Conservation (phyloP, 2,113 vertebrate genomes). For the Onychorhynchus coronatus region DNA sequence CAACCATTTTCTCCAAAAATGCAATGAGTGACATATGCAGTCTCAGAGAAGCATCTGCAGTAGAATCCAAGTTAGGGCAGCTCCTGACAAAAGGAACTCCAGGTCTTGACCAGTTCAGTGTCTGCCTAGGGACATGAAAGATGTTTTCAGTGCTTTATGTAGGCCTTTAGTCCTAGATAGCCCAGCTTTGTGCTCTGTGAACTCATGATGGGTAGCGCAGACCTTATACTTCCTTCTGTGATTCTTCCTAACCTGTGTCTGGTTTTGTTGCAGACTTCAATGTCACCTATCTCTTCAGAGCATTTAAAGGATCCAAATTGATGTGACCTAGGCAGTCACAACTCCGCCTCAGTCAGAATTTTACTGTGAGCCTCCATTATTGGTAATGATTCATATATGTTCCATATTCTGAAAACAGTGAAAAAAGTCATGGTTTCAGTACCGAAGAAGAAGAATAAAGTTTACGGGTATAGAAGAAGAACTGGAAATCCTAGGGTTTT, state of each 20-base stretch:
- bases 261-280: neutral
- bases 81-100: neutral
- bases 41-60: neutral
- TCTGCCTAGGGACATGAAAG: neutral
- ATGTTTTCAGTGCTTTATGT: neutral
- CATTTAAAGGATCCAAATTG: neutral
- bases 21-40: rapidly evolving
- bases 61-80: neutral
- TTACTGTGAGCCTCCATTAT: neutral
- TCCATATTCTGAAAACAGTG: neutral
- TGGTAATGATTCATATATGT: neutral
- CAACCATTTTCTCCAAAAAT: neutral
- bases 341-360: neutral
- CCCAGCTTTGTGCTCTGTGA: neutral
- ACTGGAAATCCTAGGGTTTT: neutral
- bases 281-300: rapidly evolving
- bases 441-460: neutral
- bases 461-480: neutral
- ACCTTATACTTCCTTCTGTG: neutral
- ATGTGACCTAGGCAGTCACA: neutral
- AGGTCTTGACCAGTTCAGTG: neutral
- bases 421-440: neutral
- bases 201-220: neutral
- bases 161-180: neutral
- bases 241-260: neutral